Evolutionary conservation across 2,113 vertebrate genomes (phyloP).

Genomic region (Grantiella picta): DNA sequence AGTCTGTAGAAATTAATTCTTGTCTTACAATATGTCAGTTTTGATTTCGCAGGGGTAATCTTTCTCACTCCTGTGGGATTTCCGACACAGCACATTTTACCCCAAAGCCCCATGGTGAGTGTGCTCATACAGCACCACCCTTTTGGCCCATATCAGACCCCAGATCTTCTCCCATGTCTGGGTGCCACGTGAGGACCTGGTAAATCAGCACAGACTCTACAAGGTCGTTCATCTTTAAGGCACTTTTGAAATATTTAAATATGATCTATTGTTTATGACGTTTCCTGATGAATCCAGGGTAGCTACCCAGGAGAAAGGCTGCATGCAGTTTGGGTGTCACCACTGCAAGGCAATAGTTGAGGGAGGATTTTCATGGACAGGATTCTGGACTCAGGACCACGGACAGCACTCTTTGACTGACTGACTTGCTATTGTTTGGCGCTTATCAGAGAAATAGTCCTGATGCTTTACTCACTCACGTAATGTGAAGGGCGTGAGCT

Average conservation of each 20-base stretch:
- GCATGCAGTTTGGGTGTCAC: neutral
- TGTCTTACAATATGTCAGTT: neutral
- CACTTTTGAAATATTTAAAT: neutral
- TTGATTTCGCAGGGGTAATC: neutral
- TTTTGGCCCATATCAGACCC: neutral
- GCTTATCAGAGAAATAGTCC: neutral
- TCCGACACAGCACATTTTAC: fast-evolving
- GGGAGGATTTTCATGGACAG: neutral
- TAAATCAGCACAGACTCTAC: neutral
- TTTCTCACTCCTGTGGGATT: neutral
- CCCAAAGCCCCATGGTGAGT: fast-evolving
- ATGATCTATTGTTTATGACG: neutral
- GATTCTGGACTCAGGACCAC: neutral
- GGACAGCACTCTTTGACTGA: neutral
- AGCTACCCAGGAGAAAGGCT: neutral
- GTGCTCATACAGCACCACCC: neutral
- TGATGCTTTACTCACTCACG: neutral
- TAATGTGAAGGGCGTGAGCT: neutral
- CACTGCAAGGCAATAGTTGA: neutral
- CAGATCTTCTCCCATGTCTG: neutral
- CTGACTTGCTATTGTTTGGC: neutral
- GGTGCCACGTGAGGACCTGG: neutral
- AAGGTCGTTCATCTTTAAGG: neutral
- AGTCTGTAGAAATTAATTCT: neutral
- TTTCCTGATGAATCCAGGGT: neutral